These are phyloP conservation scores for Yponomeuta plumbellus DNA, from an alignment of 2,888 invertebrate species.

Conservation along the genomic window DNA sequence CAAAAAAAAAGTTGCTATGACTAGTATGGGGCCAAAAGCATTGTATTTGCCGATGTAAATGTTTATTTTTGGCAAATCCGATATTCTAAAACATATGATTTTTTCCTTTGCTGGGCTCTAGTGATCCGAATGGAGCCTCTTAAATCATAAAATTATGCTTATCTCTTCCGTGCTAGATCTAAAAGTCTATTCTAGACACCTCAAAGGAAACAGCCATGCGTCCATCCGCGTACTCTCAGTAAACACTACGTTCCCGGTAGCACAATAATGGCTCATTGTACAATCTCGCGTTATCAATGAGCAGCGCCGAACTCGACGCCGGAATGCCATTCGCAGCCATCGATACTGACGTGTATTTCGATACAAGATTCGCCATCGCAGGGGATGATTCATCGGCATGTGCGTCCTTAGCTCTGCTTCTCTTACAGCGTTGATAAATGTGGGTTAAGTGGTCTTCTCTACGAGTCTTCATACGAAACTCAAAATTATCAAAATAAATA, in stretches of 20 bases:
- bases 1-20: no score
- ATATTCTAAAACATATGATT: no score
- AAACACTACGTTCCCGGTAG: constrained; percentile 17
- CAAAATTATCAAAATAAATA: no score
- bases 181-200: not conserved
- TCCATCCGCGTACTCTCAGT: not conserved
- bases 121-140: no score
- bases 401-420: not conserved
- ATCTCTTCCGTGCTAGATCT: no score
- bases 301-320: constrained; percentile 3
- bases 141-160: no score
- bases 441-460: no score
- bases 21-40: no score
- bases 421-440: not conserved
- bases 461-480: no score
- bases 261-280: constrained; percentile 18
- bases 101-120: no score
- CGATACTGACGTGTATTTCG: not conserved
- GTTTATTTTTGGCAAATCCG: no score
- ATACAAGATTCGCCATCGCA: not conserved
- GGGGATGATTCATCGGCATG: not conserved
- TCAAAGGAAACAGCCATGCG: not conserved
- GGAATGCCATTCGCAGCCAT: constrained; percentile 5
- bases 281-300: constrained; percentile 15
- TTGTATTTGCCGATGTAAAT: no score